phyloP scores from a whole-genome alignment of 2,797 vertebrate genomes.

The Anguilla marmorata region DNA sequence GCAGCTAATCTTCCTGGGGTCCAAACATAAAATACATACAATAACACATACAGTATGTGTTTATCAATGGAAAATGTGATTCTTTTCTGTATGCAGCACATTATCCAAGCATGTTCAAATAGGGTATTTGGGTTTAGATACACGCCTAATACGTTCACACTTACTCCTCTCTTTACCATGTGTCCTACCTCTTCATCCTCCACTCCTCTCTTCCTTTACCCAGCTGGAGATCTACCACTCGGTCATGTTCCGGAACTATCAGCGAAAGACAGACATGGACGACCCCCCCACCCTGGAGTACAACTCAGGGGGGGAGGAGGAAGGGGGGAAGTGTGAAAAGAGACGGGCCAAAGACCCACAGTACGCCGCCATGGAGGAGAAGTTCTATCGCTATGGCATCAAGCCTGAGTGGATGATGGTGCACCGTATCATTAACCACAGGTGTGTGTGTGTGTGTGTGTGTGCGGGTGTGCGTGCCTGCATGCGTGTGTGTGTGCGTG shows the following conservation, averaged over 20 bases:
- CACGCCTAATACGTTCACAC: too few species aligned
- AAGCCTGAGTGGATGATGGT: conserved; percentile 96
- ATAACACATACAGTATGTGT: too few species aligned
- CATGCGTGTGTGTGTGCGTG: not conserved
- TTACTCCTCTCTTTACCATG: not conserved
- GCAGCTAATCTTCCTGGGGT: too few species aligned
- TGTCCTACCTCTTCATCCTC: not conserved
- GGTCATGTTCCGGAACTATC: conserved; percentile 96
- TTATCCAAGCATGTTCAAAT: not conserved
- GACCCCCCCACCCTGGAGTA: conserved; percentile 90
- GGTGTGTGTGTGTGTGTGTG: conserved; percentile 62
- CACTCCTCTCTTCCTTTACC: not conserved
- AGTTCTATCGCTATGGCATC: conserved; percentile 90
- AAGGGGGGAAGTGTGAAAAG: conserved; percentile 84
- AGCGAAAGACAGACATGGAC: conserved; percentile 96
- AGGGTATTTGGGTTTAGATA: not conserved
- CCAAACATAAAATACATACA: too few species aligned
- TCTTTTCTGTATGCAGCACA: too few species aligned
- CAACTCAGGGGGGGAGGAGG: conserved; percentile 86
- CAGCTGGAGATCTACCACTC: conserved; percentile 97
- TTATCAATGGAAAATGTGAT: too few species aligned
- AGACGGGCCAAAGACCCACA: conserved; percentile 86
- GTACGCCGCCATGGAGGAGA: conserved; percentile 86
- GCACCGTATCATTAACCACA: conserved; percentile 93
- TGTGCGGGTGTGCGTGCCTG: conserved; percentile 25